Percentiles rank a stretch among this genome's conserved stretches.
These are phyloP conservation scores for Linurgus olivaceus DNA, from an alignment of 2,797 vertebrate species.

Conservation along the genomic window DNA sequence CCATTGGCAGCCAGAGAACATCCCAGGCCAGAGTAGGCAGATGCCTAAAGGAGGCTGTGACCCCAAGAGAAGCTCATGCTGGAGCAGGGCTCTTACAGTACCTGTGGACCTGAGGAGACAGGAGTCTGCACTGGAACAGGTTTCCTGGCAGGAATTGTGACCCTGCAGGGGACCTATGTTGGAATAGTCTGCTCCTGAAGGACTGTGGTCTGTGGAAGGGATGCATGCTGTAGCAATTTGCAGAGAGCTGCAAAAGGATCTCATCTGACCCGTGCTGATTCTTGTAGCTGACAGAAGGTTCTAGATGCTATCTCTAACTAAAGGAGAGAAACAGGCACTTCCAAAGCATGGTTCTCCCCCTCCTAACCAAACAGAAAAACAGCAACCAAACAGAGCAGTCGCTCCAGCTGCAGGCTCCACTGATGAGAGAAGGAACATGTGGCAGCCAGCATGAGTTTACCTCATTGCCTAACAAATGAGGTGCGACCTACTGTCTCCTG, in stretches of 20 bases:
- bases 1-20: not conserved
- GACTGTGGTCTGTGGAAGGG: not conserved
- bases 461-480: not conserved
- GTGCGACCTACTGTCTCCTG: not conserved
- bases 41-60: not conserved
- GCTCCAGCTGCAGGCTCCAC: rapidly evolving
- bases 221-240: not conserved
- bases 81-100: not conserved
- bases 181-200: not conserved
- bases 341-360: not conserved
- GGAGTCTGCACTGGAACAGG: not conserved
- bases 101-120: not conserved
- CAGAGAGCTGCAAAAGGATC: not conserved
- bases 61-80: not conserved
- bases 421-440: not conserved
- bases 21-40: not conserved
- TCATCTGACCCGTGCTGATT: not conserved
- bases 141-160: not conserved
- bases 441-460: not conserved
- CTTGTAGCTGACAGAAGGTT: not conserved
- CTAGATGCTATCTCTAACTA: not conserved
- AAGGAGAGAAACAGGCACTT: not conserved
- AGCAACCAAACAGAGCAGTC: not conserved
- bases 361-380: not conserved
- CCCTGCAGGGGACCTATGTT: too few relatives aligned